Conservation (phyloP, 2,113 vertebrate genomes). For the Apodemus speciosus region DNA sequence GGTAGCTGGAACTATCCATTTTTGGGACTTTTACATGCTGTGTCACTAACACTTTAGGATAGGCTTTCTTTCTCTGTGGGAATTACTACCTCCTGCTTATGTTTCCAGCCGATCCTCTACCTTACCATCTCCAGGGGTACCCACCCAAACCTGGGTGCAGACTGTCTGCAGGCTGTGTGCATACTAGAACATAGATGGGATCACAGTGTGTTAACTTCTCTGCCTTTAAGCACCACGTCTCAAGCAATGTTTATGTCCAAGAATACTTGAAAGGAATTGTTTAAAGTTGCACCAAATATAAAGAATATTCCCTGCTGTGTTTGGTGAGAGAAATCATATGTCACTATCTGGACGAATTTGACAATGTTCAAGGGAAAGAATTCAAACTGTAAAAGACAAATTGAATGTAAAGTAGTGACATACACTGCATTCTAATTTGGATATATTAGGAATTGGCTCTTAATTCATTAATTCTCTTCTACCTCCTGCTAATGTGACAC, state of each 20-base stretch:
- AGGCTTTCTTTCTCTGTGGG: neutral
- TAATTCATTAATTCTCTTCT: neutral
- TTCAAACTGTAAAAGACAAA: conserved; percentile 6
- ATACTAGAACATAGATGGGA: neutral
- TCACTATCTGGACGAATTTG: neutral
- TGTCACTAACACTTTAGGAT: neutral
- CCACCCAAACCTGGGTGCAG: neutral
- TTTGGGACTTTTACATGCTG: neutral
- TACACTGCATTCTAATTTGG: neutral
- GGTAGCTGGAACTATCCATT: neutral
- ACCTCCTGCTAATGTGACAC: neutral
- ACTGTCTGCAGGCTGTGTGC: neutral
- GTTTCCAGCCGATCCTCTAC: neutral
- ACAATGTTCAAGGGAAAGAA: neutral
- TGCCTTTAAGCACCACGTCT: neutral
- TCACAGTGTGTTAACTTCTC: neutral
- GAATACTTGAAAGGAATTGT: neutral
- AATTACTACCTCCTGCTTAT: neutral
- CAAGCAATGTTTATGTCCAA: conserved; percentile 7
- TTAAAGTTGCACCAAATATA: neutral
- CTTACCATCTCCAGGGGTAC: neutral
- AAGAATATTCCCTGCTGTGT: neutral
- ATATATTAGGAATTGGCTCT: neutral
- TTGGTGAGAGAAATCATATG: neutral
- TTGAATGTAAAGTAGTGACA: neutral